These are phyloP conservation scores for Drosophila trapezifrons DNA, from an alignment of 1,140 invertebrate genomes.

Conservation along the genomic window DNA sequence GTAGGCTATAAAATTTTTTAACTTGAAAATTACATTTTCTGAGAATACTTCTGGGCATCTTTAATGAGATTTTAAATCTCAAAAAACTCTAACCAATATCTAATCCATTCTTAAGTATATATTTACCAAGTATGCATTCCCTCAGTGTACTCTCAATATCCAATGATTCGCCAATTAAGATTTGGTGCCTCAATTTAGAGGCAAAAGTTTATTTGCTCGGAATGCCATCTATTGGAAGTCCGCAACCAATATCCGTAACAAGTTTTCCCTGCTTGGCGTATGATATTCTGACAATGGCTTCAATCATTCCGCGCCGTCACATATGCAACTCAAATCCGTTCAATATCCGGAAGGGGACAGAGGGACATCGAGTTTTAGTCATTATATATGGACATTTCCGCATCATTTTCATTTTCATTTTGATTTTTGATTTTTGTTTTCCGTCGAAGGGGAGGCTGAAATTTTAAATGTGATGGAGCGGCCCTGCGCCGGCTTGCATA, in stretches of 20 bases:
- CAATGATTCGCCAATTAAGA: constrained; percentile 3
- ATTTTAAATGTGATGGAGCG: constrained; percentile 21
- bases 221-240: constrained; percentile 13
- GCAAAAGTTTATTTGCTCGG: constrained; percentile 24
- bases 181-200: neutral
- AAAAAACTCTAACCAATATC: too few relatives aligned
- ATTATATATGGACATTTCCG: constrained; percentile 55
- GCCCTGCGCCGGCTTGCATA: constrained; percentile 34
- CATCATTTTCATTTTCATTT: constrained; percentile 50
- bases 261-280: constrained; percentile 2
- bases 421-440: constrained; percentile 48
- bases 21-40: too few relatives aligned
- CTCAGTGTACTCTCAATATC: neutral
- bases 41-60: too few relatives aligned
- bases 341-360: constrained; percentile 46
- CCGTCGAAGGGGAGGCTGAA: neutral
- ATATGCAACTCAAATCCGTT: constrained; percentile 50
- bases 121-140: neutral
- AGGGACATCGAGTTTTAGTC: constrained; percentile 9
- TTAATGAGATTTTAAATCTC: too few relatives aligned
- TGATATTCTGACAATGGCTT: constrained; percentile 44
- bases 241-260: constrained; percentile 13
- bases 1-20: too few relatives aligned
- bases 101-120: too few relatives aligned
- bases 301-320: constrained; percentile 51